Conservation (phyloP, 2,888 invertebrate species). For the Allacma fusca region DNA sequence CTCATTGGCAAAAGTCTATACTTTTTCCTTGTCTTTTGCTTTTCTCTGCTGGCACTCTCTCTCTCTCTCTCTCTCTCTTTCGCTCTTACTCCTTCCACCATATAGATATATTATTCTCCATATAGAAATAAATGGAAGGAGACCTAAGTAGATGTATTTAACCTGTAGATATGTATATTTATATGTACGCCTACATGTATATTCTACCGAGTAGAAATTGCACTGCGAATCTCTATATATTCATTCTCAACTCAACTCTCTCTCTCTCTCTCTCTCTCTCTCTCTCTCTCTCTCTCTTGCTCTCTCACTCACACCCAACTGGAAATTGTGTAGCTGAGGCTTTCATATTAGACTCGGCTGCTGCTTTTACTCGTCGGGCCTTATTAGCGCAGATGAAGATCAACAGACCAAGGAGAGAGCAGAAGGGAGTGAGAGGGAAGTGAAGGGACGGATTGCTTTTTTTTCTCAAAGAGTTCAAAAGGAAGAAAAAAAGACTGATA, state of each 20-base stretch:
- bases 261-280: slow-evolving; percentile 15
- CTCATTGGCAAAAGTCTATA: slow-evolving; percentile 41
- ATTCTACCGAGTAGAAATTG: not conserved
- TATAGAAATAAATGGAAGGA: too few species aligned
- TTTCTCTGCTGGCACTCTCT: slow-evolving; percentile 15
- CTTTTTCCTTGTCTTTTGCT: slow-evolving; percentile 23
- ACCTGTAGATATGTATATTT: not conserved
- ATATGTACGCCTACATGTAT: not conserved
- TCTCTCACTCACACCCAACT: not conserved
- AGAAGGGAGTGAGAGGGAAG: not conserved
- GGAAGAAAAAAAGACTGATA: not conserved
- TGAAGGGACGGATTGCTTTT: not conserved
- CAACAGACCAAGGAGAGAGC: not conserved
- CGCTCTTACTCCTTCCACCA: not conserved
- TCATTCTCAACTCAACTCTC: not conserved
- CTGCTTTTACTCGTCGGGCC: slow-evolving; percentile 6
- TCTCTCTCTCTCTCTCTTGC: not conserved
- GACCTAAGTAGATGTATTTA: too few species aligned
- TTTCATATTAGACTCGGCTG: not conserved
- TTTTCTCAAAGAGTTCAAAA: slow-evolving; percentile 3
- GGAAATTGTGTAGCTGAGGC: not conserved
- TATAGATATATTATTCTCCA: not conserved
- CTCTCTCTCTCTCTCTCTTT: not conserved
- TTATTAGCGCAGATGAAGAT: slow-evolving; percentile 16
- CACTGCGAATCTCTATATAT: slow-evolving; percentile 6